These are phyloP conservation scores for Hirtodrosophila cameraria DNA, from an alignment of 2,888 invertebrate species.

Conservation along the genomic window DNA sequence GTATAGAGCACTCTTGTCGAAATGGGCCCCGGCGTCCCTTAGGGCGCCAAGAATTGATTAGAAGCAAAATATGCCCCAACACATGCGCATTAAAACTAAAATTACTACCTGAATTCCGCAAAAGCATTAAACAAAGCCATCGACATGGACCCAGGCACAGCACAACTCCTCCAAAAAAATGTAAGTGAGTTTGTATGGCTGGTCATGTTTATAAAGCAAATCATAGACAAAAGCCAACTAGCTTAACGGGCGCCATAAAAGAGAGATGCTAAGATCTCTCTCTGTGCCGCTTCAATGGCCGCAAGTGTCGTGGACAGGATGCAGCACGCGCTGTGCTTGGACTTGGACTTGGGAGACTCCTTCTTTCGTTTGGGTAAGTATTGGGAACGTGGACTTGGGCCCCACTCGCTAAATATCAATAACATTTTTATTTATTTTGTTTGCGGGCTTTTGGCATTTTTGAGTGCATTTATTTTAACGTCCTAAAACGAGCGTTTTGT, in stretches of 20 bases:
- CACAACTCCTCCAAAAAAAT: slow-evolving; percentile 18
- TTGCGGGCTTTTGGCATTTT: slow-evolving; percentile 79
- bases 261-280: slow-evolving; percentile 39
- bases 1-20: neutral
- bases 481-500: slow-evolving; percentile 73
- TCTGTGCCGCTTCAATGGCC: slow-evolving; percentile 53
- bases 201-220: slow-evolving; percentile 69
- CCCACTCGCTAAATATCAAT: slow-evolving; percentile 75
- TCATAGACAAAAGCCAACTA: slow-evolving; percentile 67
- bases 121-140: slow-evolving; percentile 54
- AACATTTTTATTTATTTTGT: slow-evolving; percentile 79
- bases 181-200: slow-evolving; percentile 20
- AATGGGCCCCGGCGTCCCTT: slow-evolving; percentile 24
- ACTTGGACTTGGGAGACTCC: slow-evolving; percentile 3
- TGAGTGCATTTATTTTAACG: slow-evolving; percentile 79
- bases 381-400: slow-evolving; percentile 5
- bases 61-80: slow-evolving; percentile 50
- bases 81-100: slow-evolving; percentile 64
- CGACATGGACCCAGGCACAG: slow-evolving; percentile 14
- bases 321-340: slow-evolving; percentile 65
- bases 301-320: slow-evolving; percentile 67
- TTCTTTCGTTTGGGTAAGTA: neutral
- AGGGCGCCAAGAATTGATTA: slow-evolving; percentile 59
- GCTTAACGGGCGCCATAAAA: slow-evolving; percentile 67
- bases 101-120: slow-evolving; percentile 80